Percentiles rank a stretch among this genome's conserved stretches.
Conservation (phyloP, 2,888 invertebrate species). For the Gisinianus flammeolus region DNA sequence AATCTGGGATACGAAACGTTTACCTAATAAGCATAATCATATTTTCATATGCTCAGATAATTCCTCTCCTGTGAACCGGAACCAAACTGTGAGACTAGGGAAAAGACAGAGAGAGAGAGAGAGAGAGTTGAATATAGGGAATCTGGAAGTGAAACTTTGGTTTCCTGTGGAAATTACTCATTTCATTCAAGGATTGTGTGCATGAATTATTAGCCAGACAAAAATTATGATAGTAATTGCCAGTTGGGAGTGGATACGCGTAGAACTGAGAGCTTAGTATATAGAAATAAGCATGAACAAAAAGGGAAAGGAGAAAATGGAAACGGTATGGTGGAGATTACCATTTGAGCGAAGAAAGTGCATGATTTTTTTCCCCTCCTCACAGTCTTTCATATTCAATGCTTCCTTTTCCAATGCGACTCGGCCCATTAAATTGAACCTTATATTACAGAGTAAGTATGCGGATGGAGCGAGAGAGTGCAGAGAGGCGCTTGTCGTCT, state of each 20-base stretch:
- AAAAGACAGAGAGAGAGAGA: slow-evolving; percentile 2
- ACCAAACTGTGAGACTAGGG: neutral
- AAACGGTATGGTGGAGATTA: neutral
- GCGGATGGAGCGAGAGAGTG: too few species aligned
- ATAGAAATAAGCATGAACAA: neutral
- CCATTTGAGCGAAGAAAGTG: neutral
- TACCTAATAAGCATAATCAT: too few species aligned
- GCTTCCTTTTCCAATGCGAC: slow-evolving; percentile 31
- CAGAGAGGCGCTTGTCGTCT: too few species aligned
- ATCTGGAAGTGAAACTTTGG: too few species aligned
- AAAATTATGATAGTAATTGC: slow-evolving; percentile 29
- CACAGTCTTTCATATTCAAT: slow-evolving; percentile 24
- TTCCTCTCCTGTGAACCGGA: too few species aligned
- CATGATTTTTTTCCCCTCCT: neutral
- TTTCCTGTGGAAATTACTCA: slow-evolving; percentile 19
- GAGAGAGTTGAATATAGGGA: slow-evolving; percentile 2
- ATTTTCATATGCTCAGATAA: too few species aligned
- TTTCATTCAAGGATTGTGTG: slow-evolving; percentile 19
- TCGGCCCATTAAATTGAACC: neutral
- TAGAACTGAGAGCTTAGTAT: neutral
- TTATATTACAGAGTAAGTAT: neutral
- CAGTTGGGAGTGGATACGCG: neutral
- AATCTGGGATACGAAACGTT: too few species aligned
- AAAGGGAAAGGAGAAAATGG: neutral
- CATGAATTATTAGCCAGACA: slow-evolving; percentile 10